Evolutionary conservation across 2,888 invertebrate genomes (phyloP), one percentile per base, ranked within the genome.

Genomic region (Pristionchus exspectatus): DNA sequence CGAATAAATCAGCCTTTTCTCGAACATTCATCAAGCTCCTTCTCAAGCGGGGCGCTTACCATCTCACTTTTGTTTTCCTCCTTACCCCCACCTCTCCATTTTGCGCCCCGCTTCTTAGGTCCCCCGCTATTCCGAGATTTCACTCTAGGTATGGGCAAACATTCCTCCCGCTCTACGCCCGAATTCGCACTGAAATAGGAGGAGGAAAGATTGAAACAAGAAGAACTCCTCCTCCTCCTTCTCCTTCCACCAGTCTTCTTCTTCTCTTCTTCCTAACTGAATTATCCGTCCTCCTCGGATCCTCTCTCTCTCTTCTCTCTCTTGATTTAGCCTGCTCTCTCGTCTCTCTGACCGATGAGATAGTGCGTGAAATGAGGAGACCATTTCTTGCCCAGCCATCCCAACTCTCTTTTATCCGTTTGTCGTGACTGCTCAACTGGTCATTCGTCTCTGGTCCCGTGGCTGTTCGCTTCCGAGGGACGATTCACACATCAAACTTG

Each of bases 221-320:
- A 81, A 81, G 81, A 81, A 81, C 81, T 50, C 33, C 50, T 33
- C 44, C 44, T 44, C 77, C n/a, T 44, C 54, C 54, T 50, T 81
- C 50, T 50, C 44, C 44, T n/a, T 63, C 63, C n/a, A n/a, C 63
- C 63, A 63, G 63, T 63, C 63, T 63, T n/a, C 63, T 63, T n/a
- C 63, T 63, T n/a, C 63, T 63, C n/a, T n/a, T 38, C 77, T n/a
- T 81, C 81, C 81, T 81, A 81, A 81, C 81, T 81, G 81, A 81
- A 81, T 81, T 81, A 81, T 81, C 81, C n/a, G 81, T 81, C 81
- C 81, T 81, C 50, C 81, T 54, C n/a, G 18, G 77, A 50, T 0
- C 9, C 44, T 24, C 33, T 74, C 44, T 74, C 21, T 24, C 24
- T 59, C 59, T 50, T 50, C 44, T 50, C 4, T 50, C 44, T 50